Conservation (phyloP, 2,113 vertebrate genomes). For the Trematomus loennbergii region DNA sequence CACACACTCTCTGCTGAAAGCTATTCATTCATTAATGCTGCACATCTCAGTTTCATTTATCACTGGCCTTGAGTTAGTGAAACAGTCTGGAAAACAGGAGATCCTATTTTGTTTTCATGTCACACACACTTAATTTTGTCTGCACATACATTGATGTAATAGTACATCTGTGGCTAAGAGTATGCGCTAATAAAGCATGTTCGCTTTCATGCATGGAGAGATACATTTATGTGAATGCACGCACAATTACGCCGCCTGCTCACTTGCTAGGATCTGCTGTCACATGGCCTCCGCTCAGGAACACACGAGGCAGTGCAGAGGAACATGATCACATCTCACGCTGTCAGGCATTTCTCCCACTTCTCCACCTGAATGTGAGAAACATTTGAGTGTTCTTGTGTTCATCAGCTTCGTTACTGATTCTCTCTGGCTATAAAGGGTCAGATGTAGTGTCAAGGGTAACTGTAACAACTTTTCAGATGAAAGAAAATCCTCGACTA, state of each 20-base stretch:
- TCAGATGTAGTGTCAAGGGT: not conserved
- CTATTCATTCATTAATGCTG: slow-evolving; percentile 75
- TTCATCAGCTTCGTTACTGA: not conserved
- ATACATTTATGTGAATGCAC: slow-evolving; percentile 30
- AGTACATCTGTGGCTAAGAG: not conserved
- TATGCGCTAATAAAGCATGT: slow-evolving; percentile 20
- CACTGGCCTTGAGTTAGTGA: slow-evolving; percentile 32
- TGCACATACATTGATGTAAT: not conserved
- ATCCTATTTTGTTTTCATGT: slow-evolving; percentile 10
- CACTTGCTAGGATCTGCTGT: slow-evolving; percentile 44
- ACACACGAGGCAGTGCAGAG: slow-evolving; percentile 54
- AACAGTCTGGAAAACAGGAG: not conserved
- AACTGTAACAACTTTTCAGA: not conserved
- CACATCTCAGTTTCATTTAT: slow-evolving; percentile 58
- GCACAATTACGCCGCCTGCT: slow-evolving; percentile 22
- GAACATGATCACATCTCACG: slow-evolving; percentile 44
- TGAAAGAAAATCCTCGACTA: not conserved
- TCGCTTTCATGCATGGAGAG: slow-evolving; percentile 7
- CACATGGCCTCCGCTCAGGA: slow-evolving; percentile 61
- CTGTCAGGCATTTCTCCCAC: slow-evolving; percentile 15
- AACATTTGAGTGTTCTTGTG: not conserved
- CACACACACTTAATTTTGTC: slow-evolving; percentile 5
- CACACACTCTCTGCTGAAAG: slow-evolving; percentile 36
- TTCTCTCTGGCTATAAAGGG: not conserved
- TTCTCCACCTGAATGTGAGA: slow-evolving; percentile 32